Evolutionary conservation across 2,113 vertebrate genomes (phyloP).

Genomic region (Naja naja): DNA sequence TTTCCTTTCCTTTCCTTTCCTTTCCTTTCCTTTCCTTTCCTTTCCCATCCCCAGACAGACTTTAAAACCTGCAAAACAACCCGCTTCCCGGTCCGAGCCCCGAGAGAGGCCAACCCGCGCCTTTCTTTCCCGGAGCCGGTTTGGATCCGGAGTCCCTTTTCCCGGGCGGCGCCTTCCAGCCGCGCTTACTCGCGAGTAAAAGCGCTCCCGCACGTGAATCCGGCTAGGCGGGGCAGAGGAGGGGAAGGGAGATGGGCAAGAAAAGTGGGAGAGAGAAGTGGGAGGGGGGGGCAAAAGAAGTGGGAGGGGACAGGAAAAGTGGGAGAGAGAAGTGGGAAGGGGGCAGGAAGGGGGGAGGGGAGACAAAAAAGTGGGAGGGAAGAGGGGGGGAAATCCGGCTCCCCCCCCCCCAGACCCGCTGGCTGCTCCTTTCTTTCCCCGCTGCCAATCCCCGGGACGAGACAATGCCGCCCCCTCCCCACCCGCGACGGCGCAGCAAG

Average conservation of each 20-base stretch:
- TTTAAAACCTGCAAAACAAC: neutral
- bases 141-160: neutral
- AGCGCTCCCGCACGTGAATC: neutral
- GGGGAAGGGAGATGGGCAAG: too few species aligned
- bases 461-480: neutral
- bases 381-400: too few species aligned
- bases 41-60: neutral
- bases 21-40: too few species aligned
- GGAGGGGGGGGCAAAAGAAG: too few species aligned
- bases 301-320: too few species aligned
- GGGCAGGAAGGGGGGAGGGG: rapidly evolving
- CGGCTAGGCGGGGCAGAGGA: neutral
- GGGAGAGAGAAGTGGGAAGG: too few species aligned
- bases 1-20: neutral
- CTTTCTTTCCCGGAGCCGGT: neutral
- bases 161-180: neutral
- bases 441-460: too few species aligned
- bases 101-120: too few species aligned
- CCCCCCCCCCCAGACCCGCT: too few species aligned
- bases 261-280: neutral
- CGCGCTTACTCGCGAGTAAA: neutral
- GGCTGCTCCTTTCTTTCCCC: neutral
- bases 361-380: too few species aligned
- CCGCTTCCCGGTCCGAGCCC: neutral
- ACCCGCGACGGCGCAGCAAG: neutral